These are phyloP conservation scores for Synanthedon andrenaeformis DNA, from an alignment of 2,888 invertebrate genomes.

Conservation along the genomic window DNA sequence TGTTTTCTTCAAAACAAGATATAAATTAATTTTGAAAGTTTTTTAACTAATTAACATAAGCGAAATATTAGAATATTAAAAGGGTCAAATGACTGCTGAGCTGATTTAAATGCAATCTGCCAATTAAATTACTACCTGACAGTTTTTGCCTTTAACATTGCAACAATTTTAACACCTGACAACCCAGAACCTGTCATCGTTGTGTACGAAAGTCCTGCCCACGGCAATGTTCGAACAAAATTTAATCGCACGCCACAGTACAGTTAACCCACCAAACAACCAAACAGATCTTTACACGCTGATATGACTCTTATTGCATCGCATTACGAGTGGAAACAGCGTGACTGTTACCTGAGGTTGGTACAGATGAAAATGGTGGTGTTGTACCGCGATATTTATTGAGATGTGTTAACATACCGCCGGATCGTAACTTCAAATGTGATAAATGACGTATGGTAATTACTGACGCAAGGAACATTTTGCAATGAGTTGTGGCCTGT, in stretches of 20 bases:
- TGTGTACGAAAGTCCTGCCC: slow-evolving; percentile 17
- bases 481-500: not conserved
- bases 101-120: too few species aligned
- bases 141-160: not conserved
- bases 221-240: slow-evolving; percentile 7
- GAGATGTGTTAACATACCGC: slow-evolving; percentile 28
- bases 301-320: not conserved
- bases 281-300: not conserved
- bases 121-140: too few species aligned
- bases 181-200: slow-evolving; percentile 10
- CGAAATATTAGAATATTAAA: too few species aligned
- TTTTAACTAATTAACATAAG: too few species aligned
- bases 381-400: slow-evolving; percentile 14
- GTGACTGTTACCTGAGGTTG: not conserved
- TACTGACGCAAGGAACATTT: not conserved
- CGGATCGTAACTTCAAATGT: slow-evolving; percentile 1
- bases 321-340: not conserved
- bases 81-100: too few species aligned
- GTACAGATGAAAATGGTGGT: not conserved
- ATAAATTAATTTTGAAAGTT: too few species aligned
- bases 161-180: slow-evolving; percentile 3
- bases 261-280: not conserved
- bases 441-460: not conserved
- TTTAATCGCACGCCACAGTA: slow-evolving; percentile 26
- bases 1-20: too few species aligned